Percentiles rank a stretch among this genome's conserved stretches.
phyloP scores from a whole-genome alignment of 1,140 invertebrate species.

The Reticulitermes speratus region DNA sequence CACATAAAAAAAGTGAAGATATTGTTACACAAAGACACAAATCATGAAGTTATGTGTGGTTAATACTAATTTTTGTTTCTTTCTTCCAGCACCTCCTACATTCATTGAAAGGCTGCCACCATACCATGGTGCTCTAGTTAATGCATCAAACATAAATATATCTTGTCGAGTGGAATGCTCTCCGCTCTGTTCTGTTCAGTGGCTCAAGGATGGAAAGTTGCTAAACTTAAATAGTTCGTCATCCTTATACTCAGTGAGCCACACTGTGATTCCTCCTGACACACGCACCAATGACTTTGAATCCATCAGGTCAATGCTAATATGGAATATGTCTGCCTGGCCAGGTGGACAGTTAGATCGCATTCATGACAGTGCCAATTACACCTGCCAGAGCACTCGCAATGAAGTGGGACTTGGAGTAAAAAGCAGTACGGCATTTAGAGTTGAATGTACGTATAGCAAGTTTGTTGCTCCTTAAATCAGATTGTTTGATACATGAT shows the following conservation, averaged over 20 bases:
- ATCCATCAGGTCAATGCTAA: conserved; percentile 78
- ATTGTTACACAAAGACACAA: too few species aligned
- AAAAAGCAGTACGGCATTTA: conserved; percentile 75
- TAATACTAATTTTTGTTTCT: conserved; percentile 39
- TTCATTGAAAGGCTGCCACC: conserved; percentile 81
- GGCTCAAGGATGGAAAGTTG: conserved; percentile 69
- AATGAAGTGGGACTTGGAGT: conserved; percentile 73
- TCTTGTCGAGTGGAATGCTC: conserved; percentile 87
- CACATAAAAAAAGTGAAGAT: too few species aligned
- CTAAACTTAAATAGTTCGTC: conserved; percentile 28
- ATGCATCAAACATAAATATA: conserved; percentile 70
- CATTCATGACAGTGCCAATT: conserved; percentile 73
- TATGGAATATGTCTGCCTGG: conserved; percentile 82
- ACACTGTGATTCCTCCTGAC: conserved; percentile 64
- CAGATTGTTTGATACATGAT: too few species aligned
- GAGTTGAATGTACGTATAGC: conserved; percentile 79
- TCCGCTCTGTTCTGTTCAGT: conserved; percentile 78
- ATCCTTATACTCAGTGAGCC: neutral
- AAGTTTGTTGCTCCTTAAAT: conserved; percentile 10
- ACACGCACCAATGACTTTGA: conserved; percentile 79
- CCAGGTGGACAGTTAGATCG: conserved; percentile 73
- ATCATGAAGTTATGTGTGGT: neutral
- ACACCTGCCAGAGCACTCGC: conserved; percentile 75
- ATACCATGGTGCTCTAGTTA: conserved; percentile 75
- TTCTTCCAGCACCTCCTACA: conserved; percentile 71